A percentile compares a stretch with the other conserved stretches of the same genome.
phyloP scores from a whole-genome alignment of 2,113 vertebrate genomes.

The cattle (Bos taurus) region DNA sequence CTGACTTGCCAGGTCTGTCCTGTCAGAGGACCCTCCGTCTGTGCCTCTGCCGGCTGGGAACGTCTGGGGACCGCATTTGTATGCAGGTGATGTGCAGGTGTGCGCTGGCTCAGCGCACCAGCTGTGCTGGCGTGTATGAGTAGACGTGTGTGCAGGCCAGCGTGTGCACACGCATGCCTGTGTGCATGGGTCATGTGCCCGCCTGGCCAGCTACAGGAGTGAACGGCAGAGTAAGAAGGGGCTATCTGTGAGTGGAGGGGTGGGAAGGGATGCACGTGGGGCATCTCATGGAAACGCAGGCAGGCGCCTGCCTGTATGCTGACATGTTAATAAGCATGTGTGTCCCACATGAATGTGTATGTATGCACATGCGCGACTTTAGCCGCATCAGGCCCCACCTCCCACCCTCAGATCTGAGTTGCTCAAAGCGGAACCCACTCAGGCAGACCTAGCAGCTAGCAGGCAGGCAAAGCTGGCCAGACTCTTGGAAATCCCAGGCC shows the following conservation, averaged over 20 bases:
- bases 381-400: neutral
- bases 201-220: fast-evolving
- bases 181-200: neutral
- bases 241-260: neutral
- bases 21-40: neutral
- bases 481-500: neutral
- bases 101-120: neutral
- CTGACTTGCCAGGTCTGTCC: neutral
- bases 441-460: neutral
- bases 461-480: neutral
- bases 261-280: fast-evolving
- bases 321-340: neutral
- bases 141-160: fast-evolving
- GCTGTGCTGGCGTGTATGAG: neutral
- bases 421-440: neutral
- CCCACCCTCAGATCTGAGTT: neutral
- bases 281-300: neutral
- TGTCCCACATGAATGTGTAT: neutral
- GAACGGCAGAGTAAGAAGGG: neutral
- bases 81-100: slow-evolving; percentile 32
- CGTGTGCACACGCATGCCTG: fast-evolving
- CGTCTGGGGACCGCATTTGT: neutral
- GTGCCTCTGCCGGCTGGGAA: fast-evolving
- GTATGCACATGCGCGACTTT: fast-evolving
- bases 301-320: neutral